phyloP scores from a whole-genome alignment of 1,140 invertebrate species.

The Orussus abietinus region DNA sequence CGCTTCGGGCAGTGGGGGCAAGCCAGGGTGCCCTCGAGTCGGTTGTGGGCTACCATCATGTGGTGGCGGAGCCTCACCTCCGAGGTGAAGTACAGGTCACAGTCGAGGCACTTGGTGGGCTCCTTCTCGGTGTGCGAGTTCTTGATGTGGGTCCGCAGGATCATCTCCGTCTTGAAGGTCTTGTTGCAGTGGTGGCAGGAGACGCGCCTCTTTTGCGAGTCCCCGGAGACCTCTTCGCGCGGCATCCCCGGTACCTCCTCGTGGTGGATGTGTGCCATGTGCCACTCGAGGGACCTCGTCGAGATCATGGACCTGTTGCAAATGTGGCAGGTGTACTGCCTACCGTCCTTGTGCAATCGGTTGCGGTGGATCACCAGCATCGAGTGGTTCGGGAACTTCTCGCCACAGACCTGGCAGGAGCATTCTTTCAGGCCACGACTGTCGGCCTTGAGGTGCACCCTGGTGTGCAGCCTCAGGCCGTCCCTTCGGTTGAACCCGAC shows the following conservation, averaged over 20 bases:
- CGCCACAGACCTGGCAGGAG: conserved; percentile 48
- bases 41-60: conserved; percentile 48
- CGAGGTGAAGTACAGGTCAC: conserved; percentile 42
- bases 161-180: conserved; percentile 52
- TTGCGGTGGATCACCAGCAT: conserved; percentile 50
- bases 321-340: conserved; percentile 47
- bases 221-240: conserved; percentile 22
- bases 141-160: conserved; percentile 47
- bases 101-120: conserved; percentile 48
- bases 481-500: conserved; percentile 53
- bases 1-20: conserved; percentile 50
- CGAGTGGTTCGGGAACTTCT: conserved; percentile 51
- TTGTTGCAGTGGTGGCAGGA: conserved; percentile 46
- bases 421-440: conserved; percentile 48
- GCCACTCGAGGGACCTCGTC: conserved; percentile 45
- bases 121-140: conserved; percentile 50
- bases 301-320: conserved; percentile 52
- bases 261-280: conserved; percentile 49
- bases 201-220: conserved; percentile 37
- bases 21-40: conserved; percentile 44
- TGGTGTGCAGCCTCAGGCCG: conserved; percentile 52
- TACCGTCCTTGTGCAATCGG: conserved; percentile 46
- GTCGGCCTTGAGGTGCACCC: conserved; percentile 44
- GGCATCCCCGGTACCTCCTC: conserved; percentile 30
- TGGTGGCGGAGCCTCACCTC: conserved; percentile 48